phyloP scores from a whole-genome alignment of 2,888 invertebrate genomes.

The Nomada lathburiana region DNA sequence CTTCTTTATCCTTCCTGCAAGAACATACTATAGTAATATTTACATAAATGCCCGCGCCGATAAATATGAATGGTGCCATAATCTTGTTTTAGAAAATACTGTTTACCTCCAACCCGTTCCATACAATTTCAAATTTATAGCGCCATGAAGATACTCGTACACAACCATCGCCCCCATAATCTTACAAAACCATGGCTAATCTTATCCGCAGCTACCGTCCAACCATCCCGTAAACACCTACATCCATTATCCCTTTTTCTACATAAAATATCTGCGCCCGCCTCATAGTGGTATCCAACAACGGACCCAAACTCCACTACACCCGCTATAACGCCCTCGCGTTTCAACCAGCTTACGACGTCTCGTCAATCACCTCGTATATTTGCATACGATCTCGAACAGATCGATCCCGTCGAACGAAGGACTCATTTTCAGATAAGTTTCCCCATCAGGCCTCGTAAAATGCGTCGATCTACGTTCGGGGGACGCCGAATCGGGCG shows the following conservation, averaged over 20 bases:
- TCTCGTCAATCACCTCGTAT: conserved; percentile 46
- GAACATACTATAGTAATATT: too few relatives aligned
- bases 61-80: too few relatives aligned
- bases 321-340: neutral
- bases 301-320: neutral
- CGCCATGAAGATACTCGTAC: too few relatives aligned
- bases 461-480: conserved; percentile 23
- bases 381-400: conserved; percentile 53
- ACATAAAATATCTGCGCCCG: neutral
- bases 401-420: conserved; percentile 28
- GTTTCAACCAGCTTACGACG: conserved; percentile 2
- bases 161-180: too few relatives aligned
- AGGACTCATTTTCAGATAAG: conserved; percentile 20
- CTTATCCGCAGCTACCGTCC: neutral
- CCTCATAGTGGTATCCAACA: neutral
- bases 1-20: too few relatives aligned
- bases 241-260: too few relatives aligned
- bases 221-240: too few relatives aligned
- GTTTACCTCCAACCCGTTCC: too few relatives aligned
- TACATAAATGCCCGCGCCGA: too few relatives aligned
- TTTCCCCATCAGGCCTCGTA: conserved; percentile 17
- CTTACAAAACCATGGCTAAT: too few relatives aligned
- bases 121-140: too few relatives aligned
- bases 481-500: neutral
- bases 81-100: too few relatives aligned